Evolutionary conservation across 2,797 vertebrate genomes (phyloP).

Genomic region (Avahi laniger): DNA sequence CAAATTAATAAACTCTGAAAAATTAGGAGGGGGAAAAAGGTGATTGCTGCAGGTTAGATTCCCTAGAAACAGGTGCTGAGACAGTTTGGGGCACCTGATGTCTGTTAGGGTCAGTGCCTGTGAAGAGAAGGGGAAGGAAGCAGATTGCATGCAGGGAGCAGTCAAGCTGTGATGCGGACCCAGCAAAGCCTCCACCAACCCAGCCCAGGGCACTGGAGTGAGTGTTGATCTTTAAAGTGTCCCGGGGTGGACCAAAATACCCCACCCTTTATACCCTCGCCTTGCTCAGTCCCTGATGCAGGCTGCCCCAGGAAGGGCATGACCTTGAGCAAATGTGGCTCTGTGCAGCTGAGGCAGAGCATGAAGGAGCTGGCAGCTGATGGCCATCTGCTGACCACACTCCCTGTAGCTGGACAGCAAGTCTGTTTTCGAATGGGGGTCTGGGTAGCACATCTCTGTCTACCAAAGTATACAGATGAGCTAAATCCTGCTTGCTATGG

Average conservation of each 20-base stretch:
- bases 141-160: background rate
- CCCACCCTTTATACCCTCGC: background rate
- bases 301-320: background rate
- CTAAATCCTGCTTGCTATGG: background rate
- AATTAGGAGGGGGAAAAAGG: background rate
- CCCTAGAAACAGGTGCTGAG: background rate
- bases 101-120: background rate
- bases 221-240: no score
- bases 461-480: background rate
- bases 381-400: background rate
- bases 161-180: background rate
- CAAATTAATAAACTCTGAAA: background rate
- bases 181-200: background rate
- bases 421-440: background rate
- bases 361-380: background rate
- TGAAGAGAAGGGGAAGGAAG: background rate
- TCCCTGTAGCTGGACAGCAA: background rate
- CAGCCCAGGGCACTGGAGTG: background rate
- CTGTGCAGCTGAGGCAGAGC: background rate
- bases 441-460: background rate
- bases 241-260: rapidly evolving
- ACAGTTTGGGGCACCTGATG: background rate
- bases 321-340: background rate
- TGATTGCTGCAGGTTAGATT: background rate
- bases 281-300: background rate